Percentiles rank a stretch among this genome's conserved stretches.
These are phyloP conservation scores for Selenia dentaria DNA, from an alignment of 2,888 invertebrate species.

Conservation along the genomic window DNA sequence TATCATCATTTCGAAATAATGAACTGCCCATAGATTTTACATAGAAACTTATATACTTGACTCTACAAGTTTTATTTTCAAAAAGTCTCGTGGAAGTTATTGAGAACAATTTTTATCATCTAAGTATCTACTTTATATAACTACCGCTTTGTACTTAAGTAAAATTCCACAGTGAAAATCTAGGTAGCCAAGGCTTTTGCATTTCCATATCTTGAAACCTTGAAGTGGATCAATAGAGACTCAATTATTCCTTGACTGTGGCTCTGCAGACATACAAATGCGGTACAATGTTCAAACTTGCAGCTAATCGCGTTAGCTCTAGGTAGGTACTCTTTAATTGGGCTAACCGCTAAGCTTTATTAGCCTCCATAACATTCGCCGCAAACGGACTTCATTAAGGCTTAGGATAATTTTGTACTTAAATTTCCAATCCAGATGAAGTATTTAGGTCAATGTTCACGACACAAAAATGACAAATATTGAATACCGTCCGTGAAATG, in stretches of 20 bases:
- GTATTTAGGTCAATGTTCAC: conserved; percentile 36
- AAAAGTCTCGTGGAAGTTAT: too few species aligned
- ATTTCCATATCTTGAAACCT: conserved; percentile 2
- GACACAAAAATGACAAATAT: conserved; percentile 40
- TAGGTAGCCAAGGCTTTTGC: neutral
- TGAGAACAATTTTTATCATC: too few species aligned
- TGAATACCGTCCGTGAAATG: conserved; percentile 39
- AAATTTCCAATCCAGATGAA: conserved; percentile 18
- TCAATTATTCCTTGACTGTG: conserved; percentile 23
- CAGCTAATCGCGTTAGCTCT: conserved; percentile 28
- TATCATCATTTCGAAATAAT: too few species aligned
- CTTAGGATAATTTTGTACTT: conserved; percentile 27
- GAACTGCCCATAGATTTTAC: too few species aligned
- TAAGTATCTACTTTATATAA: too few species aligned
- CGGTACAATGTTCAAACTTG: conserved; percentile 19
- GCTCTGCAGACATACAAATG: conserved; percentile 27
- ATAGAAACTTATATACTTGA: too few species aligned
- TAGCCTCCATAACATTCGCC: conserved; percentile 18
- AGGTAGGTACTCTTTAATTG: conserved; percentile 17
- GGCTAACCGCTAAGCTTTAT: conserved; percentile 41
- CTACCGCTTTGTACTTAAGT: too few species aligned
- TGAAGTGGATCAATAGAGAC: conserved; percentile 8
- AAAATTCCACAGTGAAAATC: neutral
- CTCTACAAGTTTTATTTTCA: too few species aligned
- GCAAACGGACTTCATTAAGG: neutral